phyloP scores from a whole-genome alignment of 2,797 vertebrate species.

The Sebastes hubbsi region DNA sequence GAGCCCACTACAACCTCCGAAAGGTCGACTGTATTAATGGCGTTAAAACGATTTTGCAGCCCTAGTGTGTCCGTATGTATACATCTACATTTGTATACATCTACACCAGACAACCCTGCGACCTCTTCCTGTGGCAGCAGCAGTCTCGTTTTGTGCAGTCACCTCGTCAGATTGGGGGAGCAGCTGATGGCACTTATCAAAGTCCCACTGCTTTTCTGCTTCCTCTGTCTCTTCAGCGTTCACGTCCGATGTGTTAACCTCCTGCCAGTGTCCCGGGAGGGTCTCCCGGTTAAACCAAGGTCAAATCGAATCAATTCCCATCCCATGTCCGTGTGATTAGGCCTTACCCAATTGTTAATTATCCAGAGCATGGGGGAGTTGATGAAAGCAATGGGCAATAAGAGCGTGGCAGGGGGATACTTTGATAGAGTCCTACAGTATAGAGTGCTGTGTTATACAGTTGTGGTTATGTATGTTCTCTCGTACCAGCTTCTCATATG shows the following conservation, averaged over 20 bases:
- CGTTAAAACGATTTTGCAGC: no score
- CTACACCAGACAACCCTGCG: not conserved
- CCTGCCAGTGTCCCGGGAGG: constrained; percentile 44
- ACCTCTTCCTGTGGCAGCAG: constrained; percentile 11
- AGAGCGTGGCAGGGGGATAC: constrained; percentile 1
- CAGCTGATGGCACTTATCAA: constrained; percentile 53
- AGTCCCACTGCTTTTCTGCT: constrained; percentile 44
- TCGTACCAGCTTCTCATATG: not conserved
- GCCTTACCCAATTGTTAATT: constrained; percentile 69
- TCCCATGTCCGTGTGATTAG: constrained; percentile 65
- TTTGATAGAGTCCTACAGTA: constrained; percentile 1
- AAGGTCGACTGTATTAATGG: no score
- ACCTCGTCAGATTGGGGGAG: constrained; percentile 41
- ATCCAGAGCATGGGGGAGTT: constrained; percentile 48
- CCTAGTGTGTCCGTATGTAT: not conserved
- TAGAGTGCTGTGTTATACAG: not conserved
- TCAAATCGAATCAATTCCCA: constrained; percentile 70
- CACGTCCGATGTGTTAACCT: constrained; percentile 34
- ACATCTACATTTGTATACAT: not conserved
- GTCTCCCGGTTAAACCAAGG: constrained; percentile 65
- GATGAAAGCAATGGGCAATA: constrained; percentile 32
- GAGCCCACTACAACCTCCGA: no score
- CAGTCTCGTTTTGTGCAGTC: constrained; percentile 15
- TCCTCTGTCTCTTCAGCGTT: constrained; percentile 39
- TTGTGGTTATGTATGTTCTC: not conserved